A percentile compares a stretch with the other conserved stretches of the same genome.
These are phyloP conservation scores for Salmo trutta DNA, from an alignment of 2,797 vertebrate genomes.

Conservation along the genomic window DNA sequence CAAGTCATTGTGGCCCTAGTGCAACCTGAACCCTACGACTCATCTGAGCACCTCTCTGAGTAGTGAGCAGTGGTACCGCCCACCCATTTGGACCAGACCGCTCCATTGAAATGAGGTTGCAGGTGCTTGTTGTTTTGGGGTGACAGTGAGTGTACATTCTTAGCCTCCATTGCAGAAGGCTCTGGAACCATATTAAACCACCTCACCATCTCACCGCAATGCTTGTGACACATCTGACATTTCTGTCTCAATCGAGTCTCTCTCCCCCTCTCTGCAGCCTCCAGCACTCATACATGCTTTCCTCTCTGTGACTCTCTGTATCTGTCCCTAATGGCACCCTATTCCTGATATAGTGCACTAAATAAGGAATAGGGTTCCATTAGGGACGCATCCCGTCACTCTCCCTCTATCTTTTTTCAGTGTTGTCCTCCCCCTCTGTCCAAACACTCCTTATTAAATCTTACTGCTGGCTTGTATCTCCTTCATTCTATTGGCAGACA, in stretches of 20 bases:
- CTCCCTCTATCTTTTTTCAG: not conserved
- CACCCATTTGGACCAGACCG: constrained; percentile 45
- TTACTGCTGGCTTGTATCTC: constrained; percentile 9
- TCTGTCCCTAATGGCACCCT: constrained; percentile 1
- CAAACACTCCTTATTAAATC: constrained; percentile 39
- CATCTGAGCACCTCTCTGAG: constrained; percentile 52
- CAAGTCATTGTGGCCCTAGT: constrained; percentile 35
- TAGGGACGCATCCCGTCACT: not conserved
- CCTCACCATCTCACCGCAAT: constrained; percentile 64
- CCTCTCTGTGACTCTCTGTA: constrained; percentile 1
- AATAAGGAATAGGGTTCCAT: not conserved
- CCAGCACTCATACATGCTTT: constrained; percentile 30
- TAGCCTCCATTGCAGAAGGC: constrained; percentile 47
- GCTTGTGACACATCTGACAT: constrained; percentile 77
- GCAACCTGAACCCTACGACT: constrained; percentile 45
- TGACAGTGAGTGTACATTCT: constrained; percentile 55
- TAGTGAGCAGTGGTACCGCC: constrained; percentile 58
- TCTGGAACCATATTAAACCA: constrained; percentile 61
- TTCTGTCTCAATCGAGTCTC: constrained; percentile 61
- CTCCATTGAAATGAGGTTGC: constrained; percentile 56
- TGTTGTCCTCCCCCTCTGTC: not conserved
- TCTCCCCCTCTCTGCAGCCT: constrained; percentile 49
- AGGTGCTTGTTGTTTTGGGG: constrained; percentile 45
- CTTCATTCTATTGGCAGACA: constrained; percentile 21
- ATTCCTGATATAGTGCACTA: not conserved